A percentile compares a stretch with the other conserved stretches of the same genome.
Evolutionary conservation across 2,113 vertebrate genomes (phyloP).

Genomic region (Silurus asotus): DNA sequence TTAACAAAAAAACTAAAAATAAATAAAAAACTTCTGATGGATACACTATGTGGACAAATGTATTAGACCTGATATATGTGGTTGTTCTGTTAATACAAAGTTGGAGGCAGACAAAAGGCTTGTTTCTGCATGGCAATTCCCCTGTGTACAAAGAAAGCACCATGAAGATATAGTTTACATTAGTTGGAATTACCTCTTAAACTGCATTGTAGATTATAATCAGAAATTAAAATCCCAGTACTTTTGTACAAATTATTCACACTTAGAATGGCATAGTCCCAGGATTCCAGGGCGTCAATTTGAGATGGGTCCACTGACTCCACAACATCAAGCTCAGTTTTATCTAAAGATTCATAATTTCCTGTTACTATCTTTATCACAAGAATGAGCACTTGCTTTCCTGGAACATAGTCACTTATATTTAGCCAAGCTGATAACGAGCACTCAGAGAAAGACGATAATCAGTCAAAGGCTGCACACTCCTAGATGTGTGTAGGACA

Average conservation of each 20-base stretch:
- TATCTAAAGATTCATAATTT: slow-evolving; percentile 56
- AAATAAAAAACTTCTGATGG: too few species aligned
- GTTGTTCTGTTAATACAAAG: neutral
- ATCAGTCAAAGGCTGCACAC: slow-evolving; percentile 67
- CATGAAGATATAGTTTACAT: too few species aligned
- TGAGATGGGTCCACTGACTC: slow-evolving; percentile 22
- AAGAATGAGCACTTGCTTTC: slow-evolving; percentile 58
- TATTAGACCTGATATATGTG: neutral
- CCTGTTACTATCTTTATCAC: slow-evolving; percentile 48
- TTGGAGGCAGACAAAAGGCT: neutral
- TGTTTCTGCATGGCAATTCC: too few species aligned
- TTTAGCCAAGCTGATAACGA: slow-evolving; percentile 73
- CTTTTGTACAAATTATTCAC: neutral
- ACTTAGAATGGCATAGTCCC: neutral
- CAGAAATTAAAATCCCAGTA: neutral
- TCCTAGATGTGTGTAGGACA: slow-evolving; percentile 61
- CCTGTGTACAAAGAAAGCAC: too few species aligned
- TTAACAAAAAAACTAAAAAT: too few species aligned
- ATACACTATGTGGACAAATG: neutral
- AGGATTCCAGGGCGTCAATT: neutral
- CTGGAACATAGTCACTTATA: slow-evolving; percentile 63
- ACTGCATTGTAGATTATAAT: too few species aligned
- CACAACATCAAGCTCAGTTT: slow-evolving; percentile 17
- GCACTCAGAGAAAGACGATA: slow-evolving; percentile 65
- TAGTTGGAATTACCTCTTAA: neutral